Evolutionary conservation across 2,797 vertebrate species (phyloP), one percentile per base, ranked within the genome.

Genomic region (Sebastolobus altivelis): DNA sequence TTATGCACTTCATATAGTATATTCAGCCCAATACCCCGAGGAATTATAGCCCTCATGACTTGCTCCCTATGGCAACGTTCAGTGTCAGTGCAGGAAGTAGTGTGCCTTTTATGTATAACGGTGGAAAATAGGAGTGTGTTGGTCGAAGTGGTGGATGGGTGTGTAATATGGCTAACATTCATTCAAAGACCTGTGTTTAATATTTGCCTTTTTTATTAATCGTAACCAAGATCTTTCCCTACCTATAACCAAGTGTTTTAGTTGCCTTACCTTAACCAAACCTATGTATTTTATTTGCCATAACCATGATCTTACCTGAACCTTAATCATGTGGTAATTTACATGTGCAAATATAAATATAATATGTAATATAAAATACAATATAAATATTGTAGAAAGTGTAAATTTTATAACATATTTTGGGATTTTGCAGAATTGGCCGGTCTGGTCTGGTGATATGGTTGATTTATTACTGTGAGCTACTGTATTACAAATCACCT

Each of bases 401-500:
- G 2, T 59, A 14, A 37, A 59, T 29, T 54, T 33, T n/a, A 43
- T 1, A 38, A 12, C 31, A 5, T 31, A 55, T 69, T 16, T 6
- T 8, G 40, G 22, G 40, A 71, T 46, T 58, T 6, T 3, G 8
- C 6, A 6, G 6, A 37, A 37, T 66, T 16, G 16, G 6, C 35
- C 8, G 3, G n/a, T 66, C 20, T 46, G 18, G 9, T 71, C 27
- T 65, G 8, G 12, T 1, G 14, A 56, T 13, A 20, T 0, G 1
- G 11, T 18, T 31, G 1, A 52, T 72, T 27, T 79, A 73, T 54
- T n/a, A 16, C 18, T 14, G 2, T 7, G 46, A 72, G 38, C 7
- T 14, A 25, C 27, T 61, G 20, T 13, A 46, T 74, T 49, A 33
- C 4, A 63, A 27, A 49, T 76, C 29, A 49, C 62, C 70, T 84